phyloP scores from a whole-genome alignment of 2,797 vertebrate genomes.

The Rhinogobio ventralis region DNA sequence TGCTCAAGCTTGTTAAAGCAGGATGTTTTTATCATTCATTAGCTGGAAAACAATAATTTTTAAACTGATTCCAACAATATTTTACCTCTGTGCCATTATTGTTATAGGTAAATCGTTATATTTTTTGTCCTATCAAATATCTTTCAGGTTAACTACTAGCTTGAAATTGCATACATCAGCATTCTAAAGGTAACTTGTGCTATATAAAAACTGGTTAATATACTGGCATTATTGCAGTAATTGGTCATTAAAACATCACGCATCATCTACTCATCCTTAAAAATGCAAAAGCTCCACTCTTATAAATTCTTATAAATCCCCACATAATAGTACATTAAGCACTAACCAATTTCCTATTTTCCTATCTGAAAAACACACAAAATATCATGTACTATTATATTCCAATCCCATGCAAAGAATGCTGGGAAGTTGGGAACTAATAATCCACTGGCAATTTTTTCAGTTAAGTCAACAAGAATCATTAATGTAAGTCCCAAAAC shows the following conservation, averaged over 20 bases:
- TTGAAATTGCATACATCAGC: background rate
- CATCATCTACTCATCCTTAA: background rate
- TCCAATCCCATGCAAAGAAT: background rate
- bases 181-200: background rate
- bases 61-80: too few relatives aligned
- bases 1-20: background rate
- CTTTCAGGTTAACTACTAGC: background rate
- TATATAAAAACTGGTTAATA: background rate
- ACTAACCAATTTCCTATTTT: background rate
- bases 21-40: background rate
- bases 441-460: background rate
- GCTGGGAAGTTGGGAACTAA: background rate
- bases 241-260: background rate
- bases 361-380: background rate
- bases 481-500: background rate
- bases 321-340: background rate
- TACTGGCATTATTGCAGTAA: background rate
- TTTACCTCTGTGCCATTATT: too few relatives aligned
- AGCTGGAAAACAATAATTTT: background rate
- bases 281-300: background rate
- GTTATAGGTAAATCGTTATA: background rate
- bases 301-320: background rate
- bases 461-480: background rate
- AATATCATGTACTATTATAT: background rate
- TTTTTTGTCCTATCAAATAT: background rate